These are phyloP conservation scores for Melanerpes aurifrons DNA, from an alignment of 2,113 vertebrate genomes.

Conservation along the genomic window DNA sequence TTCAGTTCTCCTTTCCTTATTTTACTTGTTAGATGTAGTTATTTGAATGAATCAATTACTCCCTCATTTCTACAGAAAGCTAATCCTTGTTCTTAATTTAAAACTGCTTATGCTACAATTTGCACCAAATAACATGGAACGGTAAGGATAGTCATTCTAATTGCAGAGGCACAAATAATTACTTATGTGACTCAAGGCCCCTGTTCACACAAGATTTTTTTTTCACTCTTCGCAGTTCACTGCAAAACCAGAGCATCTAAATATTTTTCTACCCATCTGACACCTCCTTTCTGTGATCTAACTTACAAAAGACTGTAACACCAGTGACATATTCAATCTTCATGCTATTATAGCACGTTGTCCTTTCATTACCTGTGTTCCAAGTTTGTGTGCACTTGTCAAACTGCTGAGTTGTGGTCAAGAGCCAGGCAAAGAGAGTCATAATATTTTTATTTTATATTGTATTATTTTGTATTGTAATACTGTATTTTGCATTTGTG, in stretches of 20 bases:
- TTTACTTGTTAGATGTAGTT: slow-evolving; percentile 6
- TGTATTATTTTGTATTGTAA: too few relatives aligned
- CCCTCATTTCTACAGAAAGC: slow-evolving; percentile 10
- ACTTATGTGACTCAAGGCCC: not conserved
- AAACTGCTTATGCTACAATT: slow-evolving; percentile 23
- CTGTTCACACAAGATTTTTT: not conserved
- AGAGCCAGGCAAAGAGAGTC: not conserved
- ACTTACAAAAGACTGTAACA: not conserved
- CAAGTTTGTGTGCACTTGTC: not conserved
- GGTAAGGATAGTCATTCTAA: not conserved
- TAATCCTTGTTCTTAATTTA: slow-evolving; percentile 26
- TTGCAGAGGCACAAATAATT: not conserved
- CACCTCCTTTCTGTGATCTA: not conserved
- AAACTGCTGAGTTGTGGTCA: not conserved
- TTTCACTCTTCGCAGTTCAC: not conserved
- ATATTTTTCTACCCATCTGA: not conserved
- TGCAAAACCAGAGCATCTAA: not conserved
- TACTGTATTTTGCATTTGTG: too few relatives aligned
- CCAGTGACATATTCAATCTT: not conserved
- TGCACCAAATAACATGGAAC: not conserved
- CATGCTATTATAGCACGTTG: not conserved
- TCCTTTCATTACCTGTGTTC: not conserved
- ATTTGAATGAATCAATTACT: slow-evolving; percentile 22
- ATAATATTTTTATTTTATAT: not conserved
- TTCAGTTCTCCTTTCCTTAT: not conserved